Evolutionary conservation across 2,888 invertebrate species (phyloP).

Genomic region (Lamellibrachia satsuma): DNA sequence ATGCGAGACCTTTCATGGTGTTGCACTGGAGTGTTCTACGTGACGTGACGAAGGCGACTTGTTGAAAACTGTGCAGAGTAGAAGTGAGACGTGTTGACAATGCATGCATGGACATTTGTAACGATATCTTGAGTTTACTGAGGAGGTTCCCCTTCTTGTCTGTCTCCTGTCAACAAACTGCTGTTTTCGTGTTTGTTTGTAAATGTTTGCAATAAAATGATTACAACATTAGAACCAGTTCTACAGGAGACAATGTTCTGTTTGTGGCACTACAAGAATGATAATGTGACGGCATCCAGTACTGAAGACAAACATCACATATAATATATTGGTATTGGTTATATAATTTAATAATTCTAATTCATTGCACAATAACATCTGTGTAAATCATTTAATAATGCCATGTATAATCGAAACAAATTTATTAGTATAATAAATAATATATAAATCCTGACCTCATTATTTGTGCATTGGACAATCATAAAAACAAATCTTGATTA

Average conservation of each 20-base stretch:
- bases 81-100: too few species aligned
- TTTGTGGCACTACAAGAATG: too few species aligned
- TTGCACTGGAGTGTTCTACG: background rate
- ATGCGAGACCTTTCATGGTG: background rate
- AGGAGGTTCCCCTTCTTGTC: background rate
- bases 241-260: background rate
- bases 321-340: background rate
- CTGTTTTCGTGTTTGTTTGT: background rate
- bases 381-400: background rate
- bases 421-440: background rate
- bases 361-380: background rate
- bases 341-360: background rate
- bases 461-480: background rate
- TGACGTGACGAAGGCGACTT: too few species aligned
- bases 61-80: too few species aligned
- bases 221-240: background rate
- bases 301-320: background rate
- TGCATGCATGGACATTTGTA: too few species aligned
- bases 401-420: background rate
- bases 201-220: constrained; percentile 4
- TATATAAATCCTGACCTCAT: background rate
- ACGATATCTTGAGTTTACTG: background rate
- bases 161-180: background rate
- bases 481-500: background rate
- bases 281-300: background rate